A percentile compares a stretch with the other conserved stretches of the same genome.
Evolutionary conservation across 2,797 vertebrate genomes (phyloP).

Genomic region (Tolypeutes matacus): DNA sequence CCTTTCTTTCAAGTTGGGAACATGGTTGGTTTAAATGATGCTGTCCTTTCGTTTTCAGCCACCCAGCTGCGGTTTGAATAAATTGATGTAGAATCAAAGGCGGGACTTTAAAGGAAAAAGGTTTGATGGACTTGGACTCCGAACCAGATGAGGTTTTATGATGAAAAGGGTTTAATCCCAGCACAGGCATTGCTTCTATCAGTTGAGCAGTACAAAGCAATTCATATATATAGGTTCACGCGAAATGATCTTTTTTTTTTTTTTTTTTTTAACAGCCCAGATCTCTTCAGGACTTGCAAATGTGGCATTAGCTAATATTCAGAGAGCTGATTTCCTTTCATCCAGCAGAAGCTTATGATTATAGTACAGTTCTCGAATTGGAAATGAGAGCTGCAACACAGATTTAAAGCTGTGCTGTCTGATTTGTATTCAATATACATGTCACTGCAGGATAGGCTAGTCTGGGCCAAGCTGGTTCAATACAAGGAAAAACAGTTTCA

Average conservation of each 20-base stretch:
- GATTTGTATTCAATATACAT: conserved; percentile 97
- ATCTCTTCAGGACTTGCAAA: conserved; percentile 99
- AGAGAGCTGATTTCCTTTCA: conserved; percentile 95
- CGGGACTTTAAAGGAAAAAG: conserved; percentile 97
- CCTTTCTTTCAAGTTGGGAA: conserved; percentile 94
- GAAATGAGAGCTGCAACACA: conserved; percentile 94
- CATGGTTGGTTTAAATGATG: conserved; percentile 93
- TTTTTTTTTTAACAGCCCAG: conserved; percentile 90
- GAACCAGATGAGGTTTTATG: conserved; percentile 99
- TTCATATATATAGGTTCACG: conserved; percentile 93
- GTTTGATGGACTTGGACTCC: conserved; percentile 98
- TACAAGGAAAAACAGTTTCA: conserved; percentile 87
- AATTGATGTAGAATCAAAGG: conserved; percentile 99
- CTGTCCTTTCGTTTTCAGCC: conserved; percentile 93
- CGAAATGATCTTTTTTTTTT: conserved; percentile 92
- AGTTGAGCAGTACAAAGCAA: conserved; percentile 95
- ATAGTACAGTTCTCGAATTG: conserved; percentile 94
- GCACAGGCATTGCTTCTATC: conserved; percentile 97
- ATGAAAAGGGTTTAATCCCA: conserved; percentile 99
- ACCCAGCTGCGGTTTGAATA: conserved; percentile 97
- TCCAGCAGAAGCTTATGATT: conserved; percentile 95
- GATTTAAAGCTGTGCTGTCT: conserved; percentile 91
- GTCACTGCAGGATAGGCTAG: conserved; percentile 94
- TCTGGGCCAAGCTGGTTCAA: conserved; percentile 87
- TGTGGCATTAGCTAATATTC: conserved; percentile 99